Evolutionary conservation across 2,888 invertebrate genomes (phyloP).

Genomic region (Bruchidius siliquastri): DNA sequence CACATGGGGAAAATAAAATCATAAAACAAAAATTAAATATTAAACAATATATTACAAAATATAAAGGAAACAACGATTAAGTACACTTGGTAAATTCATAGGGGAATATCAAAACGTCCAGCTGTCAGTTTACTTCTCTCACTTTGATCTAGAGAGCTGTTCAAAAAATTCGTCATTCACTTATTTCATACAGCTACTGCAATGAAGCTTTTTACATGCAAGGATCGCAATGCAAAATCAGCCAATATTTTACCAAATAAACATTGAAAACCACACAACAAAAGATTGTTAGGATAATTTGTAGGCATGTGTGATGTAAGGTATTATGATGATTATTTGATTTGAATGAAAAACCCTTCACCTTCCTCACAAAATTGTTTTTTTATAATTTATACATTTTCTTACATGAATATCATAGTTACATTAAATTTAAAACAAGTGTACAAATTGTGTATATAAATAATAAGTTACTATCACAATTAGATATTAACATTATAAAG

Average conservation of each 20-base stretch:
- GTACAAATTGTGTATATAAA: not conserved
- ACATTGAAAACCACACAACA: not conserved
- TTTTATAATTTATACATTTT: not conserved
- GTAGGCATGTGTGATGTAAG: not conserved
- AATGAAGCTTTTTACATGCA: conserved; percentile 26
- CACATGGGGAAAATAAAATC: conserved; percentile 17
- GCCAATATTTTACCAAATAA: conserved; percentile 7
- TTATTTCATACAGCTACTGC: conserved; percentile 17
- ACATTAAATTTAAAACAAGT: not conserved
- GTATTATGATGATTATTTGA: not conserved
- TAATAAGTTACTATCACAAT: not conserved
- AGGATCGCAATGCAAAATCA: conserved; percentile 10
- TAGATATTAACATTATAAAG: not conserved
- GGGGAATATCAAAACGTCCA: conserved; percentile 27
- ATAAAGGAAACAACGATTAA: conserved; percentile 27
- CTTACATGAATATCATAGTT: not conserved
- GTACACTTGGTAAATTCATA: conserved; percentile 21
- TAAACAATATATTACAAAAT: conserved; percentile 35
- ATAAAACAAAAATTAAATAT: conserved; percentile 31
- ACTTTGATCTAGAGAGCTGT: conserved; percentile 38
- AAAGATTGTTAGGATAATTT: not conserved
- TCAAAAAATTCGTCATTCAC: conserved; percentile 27
- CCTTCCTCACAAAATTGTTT: not conserved
- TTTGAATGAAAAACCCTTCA: not conserved
- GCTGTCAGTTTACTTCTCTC: conserved; percentile 41